Percentiles rank a stretch among this genome's conserved stretches.
Evolutionary conservation across 1,140 invertebrate genomes (phyloP).

Genomic region (Brachionus manjavacas): DNA sequence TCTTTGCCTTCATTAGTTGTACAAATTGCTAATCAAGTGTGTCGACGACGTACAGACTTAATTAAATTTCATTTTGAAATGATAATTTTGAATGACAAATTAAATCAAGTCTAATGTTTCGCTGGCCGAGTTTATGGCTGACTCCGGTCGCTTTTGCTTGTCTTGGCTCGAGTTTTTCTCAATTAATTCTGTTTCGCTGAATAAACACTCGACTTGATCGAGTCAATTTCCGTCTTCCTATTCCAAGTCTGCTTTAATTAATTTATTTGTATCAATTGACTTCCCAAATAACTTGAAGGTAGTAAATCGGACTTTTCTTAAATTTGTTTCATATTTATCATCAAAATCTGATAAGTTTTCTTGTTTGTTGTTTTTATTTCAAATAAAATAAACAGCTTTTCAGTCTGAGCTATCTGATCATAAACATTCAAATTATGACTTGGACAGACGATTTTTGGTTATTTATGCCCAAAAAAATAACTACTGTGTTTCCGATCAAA

Average conservation of each 20-base stretch:
- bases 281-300: neutral
- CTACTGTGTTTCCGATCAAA: no score
- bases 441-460: neutral
- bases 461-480: neutral
- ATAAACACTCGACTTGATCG: constrained; percentile 12
- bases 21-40: constrained; percentile 10
- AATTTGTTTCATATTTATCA: constrained; percentile 31
- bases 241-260: constrained; percentile 14
- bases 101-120: constrained; percentile 15
- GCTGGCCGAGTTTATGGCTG: neutral
- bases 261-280: constrained; percentile 10
- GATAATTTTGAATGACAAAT: neutral
- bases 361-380: neutral
- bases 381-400: neutral
- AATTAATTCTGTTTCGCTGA: neutral
- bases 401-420: neutral
- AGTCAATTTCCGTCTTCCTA: neutral
- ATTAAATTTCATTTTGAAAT: constrained; percentile 21
- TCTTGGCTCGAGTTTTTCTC: neutral
- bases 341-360: neutral
- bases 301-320: neutral
- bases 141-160: neutral
- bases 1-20: neutral
- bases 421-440: neutral
- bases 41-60: neutral